Conservation (phyloP, 2,113 vertebrate genomes). For the Dissostichus mawsoni region DNA sequence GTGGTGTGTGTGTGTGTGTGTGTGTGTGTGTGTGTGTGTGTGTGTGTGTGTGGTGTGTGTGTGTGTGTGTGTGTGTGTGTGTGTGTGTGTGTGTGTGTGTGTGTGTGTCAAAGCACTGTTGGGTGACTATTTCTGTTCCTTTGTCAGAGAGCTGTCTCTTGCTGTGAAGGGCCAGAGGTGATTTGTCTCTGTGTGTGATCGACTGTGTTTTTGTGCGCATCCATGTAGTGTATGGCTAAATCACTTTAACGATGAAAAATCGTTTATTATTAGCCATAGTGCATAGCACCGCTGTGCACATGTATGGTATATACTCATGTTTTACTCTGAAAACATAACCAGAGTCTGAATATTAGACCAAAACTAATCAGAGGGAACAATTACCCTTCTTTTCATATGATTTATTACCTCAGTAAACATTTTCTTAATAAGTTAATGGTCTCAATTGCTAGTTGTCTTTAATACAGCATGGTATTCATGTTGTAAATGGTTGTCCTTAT, state of each 20-base stretch:
- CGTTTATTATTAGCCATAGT: neutral
- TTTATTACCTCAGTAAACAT: too few species aligned
- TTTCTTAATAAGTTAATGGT: too few species aligned
- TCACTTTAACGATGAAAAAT: slow-evolving; percentile 1
- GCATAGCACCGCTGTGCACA: too few species aligned
- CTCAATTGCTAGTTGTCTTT: too few species aligned
- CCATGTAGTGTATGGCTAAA: neutral
- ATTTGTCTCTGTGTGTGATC: slow-evolving; percentile 56
- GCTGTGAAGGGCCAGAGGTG: slow-evolving; percentile 49
- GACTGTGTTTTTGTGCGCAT: neutral
- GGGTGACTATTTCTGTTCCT: slow-evolving; percentile 47
- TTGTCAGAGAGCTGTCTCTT: slow-evolving; percentile 55
- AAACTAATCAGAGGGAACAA: neutral
- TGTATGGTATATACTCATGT: neutral
- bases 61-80: slow-evolving; percentile 22
- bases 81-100: slow-evolving; percentile 29
- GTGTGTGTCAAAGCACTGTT: slow-evolving; percentile 35
- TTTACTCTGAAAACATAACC: neutral
- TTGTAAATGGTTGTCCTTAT: too few species aligned
- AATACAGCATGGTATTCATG: too few species aligned
- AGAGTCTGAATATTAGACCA: neutral
- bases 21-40: slow-evolving; percentile 9
- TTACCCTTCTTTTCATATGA: too few species aligned
- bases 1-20: slow-evolving; percentile 2
- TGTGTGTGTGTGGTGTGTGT: slow-evolving; percentile 28